Evolutionary conservation across 2,888 invertebrate species (phyloP), one percentile per base, ranked within the genome.

Genomic region (Embidobia sp.): DNA sequence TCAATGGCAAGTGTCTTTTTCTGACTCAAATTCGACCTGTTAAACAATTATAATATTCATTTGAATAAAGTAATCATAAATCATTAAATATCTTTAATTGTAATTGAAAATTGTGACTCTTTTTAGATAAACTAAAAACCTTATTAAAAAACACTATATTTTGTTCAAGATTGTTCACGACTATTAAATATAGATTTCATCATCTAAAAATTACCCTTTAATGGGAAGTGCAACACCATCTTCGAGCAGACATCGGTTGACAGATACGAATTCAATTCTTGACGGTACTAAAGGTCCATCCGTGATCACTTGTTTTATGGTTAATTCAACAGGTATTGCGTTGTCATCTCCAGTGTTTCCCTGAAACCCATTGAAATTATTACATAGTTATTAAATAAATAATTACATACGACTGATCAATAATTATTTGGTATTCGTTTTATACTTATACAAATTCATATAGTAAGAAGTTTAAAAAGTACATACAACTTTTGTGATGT

Each of bases 271-370:
- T 76, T 93, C 93, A 0, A 92, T 91, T 37, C 85, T 90, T 46
- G 92, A 91, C 0, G 95, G 94, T 27, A 93, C 92, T 27, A 95
- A 89, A 0, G 96, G 93, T 6, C 93, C 93, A 0, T 92, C 92
- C 10, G 91, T 91, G 49, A 91, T 91, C 10, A 90, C 90, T 84
- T 92, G 91, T 80, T 92, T 93, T 42, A 92, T 92, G 92, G 94
- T 94, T 53, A 96, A 88, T 51, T 94, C 92, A 0, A 95, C 91
- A 0, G 91, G 90, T 46, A 92, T 82, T 0, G 88, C 88, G 8
- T 82, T 80, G 8, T 85, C 79, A 6, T 66, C 29, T 5, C 15
- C 29, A 6, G 26, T 51, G 3, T 33, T 8, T 1, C 48, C 55
- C 67, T 67, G 22, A 53, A 53, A 31, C 3, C 8, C 22, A 42